Percentiles rank a stretch among this genome's conserved stretches.
phyloP scores from a whole-genome alignment of 2,797 vertebrate genomes.

The Coluber constrictor region DNA sequence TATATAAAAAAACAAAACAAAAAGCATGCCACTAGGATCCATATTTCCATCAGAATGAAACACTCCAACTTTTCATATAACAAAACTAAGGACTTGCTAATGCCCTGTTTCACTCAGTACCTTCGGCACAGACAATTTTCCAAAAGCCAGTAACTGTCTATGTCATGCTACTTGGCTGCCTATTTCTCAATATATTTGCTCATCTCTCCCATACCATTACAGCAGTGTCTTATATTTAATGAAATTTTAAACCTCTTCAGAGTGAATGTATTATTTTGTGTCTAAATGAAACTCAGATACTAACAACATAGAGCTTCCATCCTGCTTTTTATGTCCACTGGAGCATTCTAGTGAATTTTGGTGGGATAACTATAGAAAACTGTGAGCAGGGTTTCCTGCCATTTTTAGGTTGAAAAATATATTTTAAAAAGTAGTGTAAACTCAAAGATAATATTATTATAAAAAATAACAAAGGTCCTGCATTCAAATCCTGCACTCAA shows the following conservation, averaged over 20 bases:
- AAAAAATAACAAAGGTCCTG: neutral
- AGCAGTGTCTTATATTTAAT: accelerated
- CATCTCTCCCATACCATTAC: neutral
- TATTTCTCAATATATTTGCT: neutral
- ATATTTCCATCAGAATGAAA: conserved; percentile 37
- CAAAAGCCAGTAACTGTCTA: neutral
- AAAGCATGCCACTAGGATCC: conserved; percentile 33
- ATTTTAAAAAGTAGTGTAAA: neutral
- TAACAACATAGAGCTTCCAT: neutral
- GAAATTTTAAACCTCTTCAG: neutral
- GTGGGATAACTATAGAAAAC: neutral
- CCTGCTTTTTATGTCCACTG: neutral
- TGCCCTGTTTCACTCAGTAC: neutral
- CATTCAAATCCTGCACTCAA: neutral
- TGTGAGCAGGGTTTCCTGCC: neutral
- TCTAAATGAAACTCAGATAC: neutral
- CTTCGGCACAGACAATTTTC: conserved; percentile 13
- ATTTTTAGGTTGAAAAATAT: neutral
- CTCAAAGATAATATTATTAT: neutral
- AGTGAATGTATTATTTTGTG: neutral
- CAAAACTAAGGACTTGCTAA: neutral
- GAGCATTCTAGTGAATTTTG: neutral
- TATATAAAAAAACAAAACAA: conserved; percentile 26
- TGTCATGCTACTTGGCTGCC: neutral
- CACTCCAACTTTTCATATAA: conserved; percentile 53